Conservation (phyloP, 1,140 invertebrate genomes). For the Streblospio benedicti region DNA sequence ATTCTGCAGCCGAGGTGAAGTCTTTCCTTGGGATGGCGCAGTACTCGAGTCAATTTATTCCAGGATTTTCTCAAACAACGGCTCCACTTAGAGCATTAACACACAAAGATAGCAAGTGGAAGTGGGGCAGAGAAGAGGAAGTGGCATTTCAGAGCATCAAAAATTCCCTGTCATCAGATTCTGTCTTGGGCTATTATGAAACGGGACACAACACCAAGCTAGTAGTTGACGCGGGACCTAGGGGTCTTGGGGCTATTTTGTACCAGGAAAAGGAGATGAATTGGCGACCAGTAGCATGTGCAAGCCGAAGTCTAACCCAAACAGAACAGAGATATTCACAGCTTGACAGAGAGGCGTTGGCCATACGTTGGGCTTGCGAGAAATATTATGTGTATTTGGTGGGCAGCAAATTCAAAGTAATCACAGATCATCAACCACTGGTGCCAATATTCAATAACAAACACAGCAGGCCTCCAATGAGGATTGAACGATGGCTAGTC, state of each 20-base stretch:
- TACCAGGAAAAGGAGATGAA: too few species aligned
- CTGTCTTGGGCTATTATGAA: too few species aligned
- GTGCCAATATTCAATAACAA: conserved; percentile 10
- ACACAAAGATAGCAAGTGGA: neutral
- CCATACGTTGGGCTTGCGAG: conserved; percentile 15
- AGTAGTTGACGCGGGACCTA: too few species aligned
- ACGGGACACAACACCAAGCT: too few species aligned
- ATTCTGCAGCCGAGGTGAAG: neutral
- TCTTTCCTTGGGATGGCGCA: conserved; percentile 9
- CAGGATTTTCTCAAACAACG: neutral
- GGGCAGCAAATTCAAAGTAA: conserved; percentile 11
- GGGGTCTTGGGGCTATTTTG: too few species aligned
- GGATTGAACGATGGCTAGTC: conserved; percentile 15
- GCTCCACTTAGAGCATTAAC: neutral
- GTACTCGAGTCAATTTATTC: neutral
- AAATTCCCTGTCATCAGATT: too few species aligned
- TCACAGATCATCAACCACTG: conserved; percentile 21
- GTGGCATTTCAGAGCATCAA: too few species aligned
- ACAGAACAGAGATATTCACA: conserved; percentile 14
- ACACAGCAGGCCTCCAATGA: neutral
- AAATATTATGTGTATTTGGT: conserved; percentile 17
- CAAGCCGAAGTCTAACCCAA: neutral
- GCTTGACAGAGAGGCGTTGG: conserved; percentile 18
- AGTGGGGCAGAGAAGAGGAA: neutral
- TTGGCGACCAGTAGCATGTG: conserved; percentile 19